phyloP scores from a whole-genome alignment of 2,888 invertebrate species.

The Drosophila helvetica region DNA sequence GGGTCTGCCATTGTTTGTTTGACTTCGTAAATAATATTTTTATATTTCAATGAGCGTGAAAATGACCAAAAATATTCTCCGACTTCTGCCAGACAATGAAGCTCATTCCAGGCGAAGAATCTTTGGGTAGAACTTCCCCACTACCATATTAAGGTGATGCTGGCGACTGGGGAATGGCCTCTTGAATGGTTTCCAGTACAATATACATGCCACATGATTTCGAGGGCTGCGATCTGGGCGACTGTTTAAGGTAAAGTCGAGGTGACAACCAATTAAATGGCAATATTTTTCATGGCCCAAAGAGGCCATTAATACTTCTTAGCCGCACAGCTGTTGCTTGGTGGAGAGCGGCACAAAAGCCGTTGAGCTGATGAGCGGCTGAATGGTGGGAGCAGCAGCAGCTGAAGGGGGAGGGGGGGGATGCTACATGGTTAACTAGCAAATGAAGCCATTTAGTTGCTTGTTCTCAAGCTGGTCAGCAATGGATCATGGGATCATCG shows the following conservation, averaged over 20 bases:
- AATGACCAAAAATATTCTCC: background rate
- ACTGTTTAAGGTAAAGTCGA: conserved; percentile 63
- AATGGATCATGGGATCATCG: conserved; percentile 58
- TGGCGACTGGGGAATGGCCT: background rate
- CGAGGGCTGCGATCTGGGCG: conserved; percentile 31
- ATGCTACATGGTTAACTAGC: conserved; percentile 22
- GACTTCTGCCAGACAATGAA: background rate
- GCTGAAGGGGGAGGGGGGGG: background rate
- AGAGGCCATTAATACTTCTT: conserved; percentile 64
- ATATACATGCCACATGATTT: background rate
- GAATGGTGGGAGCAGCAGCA: background rate
- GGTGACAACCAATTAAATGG: conserved; percentile 77
- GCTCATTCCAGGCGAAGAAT: background rate
- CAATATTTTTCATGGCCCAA: conserved; percentile 67
- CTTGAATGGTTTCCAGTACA: conserved; percentile 22
- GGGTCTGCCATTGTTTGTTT: no score
- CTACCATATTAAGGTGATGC: conserved; percentile 24
- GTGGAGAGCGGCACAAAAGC: conserved; percentile 8
- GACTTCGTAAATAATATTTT: no score
- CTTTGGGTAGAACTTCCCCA: conserved; percentile 9
- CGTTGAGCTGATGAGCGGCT: background rate
- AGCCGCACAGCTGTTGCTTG: conserved; percentile 15
- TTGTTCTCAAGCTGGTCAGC: conserved; percentile 58
- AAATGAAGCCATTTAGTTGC: conserved; percentile 56
- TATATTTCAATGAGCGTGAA: background rate